Base-by-base conservation (phyloP, 2,113 vertebrate genomes). In the Protomyctophum bolini region DNA sequence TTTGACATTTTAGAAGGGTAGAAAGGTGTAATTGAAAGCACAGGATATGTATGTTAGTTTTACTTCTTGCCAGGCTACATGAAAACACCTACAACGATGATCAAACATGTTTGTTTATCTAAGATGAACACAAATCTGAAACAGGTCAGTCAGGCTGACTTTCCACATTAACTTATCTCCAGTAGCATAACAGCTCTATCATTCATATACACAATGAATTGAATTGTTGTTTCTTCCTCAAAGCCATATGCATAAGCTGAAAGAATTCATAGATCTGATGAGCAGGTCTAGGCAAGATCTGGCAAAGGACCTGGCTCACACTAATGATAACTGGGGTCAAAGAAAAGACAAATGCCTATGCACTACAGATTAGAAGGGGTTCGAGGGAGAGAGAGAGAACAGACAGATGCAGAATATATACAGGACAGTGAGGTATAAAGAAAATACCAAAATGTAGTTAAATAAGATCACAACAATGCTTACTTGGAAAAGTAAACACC, bases 261-360 rank as follows among this genome's bases (percentile, higher is more conserved):
- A 63, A 56, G 66, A 63, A 57, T 33, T 66, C 11, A 63, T 33
- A 66, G 21, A 45, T 15, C 7, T 6, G n/a, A 60, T 28, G 67
- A 79, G 63, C 80, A 82, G 75, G 83, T 81, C 61, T 6, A 56
- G 79, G 63, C 82, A 82, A 76, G 84, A 85, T 57, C 55, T 64
- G 47, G 76, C 66, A 70, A 64, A 45, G 15, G n/a, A 69, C 21
- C 15, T 54, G 6, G 29, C 6, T 48, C 66, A 58, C 48, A 77
- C 15, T 54, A 57, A 67, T 63, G 70, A 77, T 66, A 48, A 66
- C 67, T 65, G 29, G 54, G 14, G 10, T 75, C 12, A 64, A 15
- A 64, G 15, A 11, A n/a, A 76, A 46, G 12, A 11, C 29, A 76
- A 46, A 14, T 6, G 45, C 7, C 54, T 58, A 41, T 41, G 33